Evolutionary conservation across 2,888 invertebrate genomes (phyloP).

Genomic region (Schrankia costaestrigalis): DNA sequence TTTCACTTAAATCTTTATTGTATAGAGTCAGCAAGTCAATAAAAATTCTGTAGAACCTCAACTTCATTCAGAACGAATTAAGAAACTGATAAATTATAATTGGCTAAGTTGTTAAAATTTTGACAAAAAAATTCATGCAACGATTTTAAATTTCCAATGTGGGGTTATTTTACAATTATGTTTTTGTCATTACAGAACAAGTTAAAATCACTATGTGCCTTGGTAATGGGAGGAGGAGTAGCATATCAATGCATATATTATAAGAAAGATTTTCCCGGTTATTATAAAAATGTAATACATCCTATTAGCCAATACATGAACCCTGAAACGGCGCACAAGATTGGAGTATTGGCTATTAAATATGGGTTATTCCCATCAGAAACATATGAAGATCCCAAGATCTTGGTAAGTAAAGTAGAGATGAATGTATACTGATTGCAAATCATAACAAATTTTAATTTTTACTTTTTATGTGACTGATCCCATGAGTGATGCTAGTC

Average conservation of each 20-base stretch:
- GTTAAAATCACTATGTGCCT: slow-evolving; percentile 83
- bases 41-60: too few relatives aligned
- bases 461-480: too few relatives aligned
- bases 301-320: slow-evolving; percentile 85
- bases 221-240: slow-evolving; percentile 83
- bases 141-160: neutral
- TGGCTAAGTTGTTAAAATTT: too few relatives aligned
- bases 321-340: slow-evolving; percentile 91
- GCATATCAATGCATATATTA: slow-evolving; percentile 85
- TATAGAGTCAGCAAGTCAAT: too few relatives aligned
- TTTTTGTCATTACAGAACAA: slow-evolving; percentile 78
- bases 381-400: slow-evolving; percentile 80
- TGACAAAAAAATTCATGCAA: neutral
- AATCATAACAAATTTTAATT: neutral
- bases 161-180: neutral
- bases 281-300: slow-evolving; percentile 87
- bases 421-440: neutral
- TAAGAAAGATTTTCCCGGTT: slow-evolving; percentile 88
- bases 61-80: too few relatives aligned
- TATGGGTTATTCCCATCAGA: slow-evolving; percentile 86
- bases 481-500: too few relatives aligned
- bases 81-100: too few relatives aligned
- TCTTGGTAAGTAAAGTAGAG: slow-evolving; percentile 77
- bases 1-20: too few relatives aligned
- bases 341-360: slow-evolving; percentile 88